phyloP scores from a whole-genome alignment of 2,888 invertebrate genomes.

The Meteorus cinctellus region DNA sequence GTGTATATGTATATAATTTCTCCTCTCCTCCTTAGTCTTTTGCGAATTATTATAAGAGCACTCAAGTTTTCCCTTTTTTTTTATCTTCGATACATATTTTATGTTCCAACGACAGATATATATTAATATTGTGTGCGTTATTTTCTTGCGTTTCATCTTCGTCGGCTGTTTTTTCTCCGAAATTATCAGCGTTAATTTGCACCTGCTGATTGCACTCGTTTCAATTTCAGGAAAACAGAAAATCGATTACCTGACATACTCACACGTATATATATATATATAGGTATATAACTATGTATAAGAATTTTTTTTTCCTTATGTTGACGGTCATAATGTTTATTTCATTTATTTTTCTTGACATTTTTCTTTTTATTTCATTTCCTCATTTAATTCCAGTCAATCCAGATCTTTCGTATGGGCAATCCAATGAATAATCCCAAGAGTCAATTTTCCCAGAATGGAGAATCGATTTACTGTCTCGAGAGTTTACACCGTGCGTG shows the following conservation, averaged over 20 bases:
- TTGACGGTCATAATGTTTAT: slow-evolving; percentile 10
- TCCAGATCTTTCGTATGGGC: slow-evolving; percentile 27
- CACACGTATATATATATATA: neutral
- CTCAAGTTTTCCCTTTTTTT: slow-evolving; percentile 41
- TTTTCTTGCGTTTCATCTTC: neutral
- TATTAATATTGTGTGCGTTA: neutral
- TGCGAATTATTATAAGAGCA: slow-evolving; percentile 6
- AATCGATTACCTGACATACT: slow-evolving; percentile 11
- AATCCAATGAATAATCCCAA: slow-evolving; percentile 30
- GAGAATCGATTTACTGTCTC: slow-evolving; percentile 34
- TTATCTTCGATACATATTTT: neutral
- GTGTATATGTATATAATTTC: slow-evolving; percentile 34
- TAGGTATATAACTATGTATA: neutral
- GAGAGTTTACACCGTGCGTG: slow-evolving; percentile 8
- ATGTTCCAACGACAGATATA: slow-evolving; percentile 10
- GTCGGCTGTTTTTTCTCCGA: slow-evolving; percentile 15
- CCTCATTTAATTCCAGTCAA: slow-evolving; percentile 24
- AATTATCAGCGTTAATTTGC: slow-evolving; percentile 61
- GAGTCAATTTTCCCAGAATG: slow-evolving; percentile 35
- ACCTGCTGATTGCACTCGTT: slow-evolving; percentile 45
- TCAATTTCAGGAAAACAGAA: slow-evolving; percentile 20
- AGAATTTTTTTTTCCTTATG: neutral
- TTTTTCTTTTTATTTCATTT: slow-evolving; percentile 11
- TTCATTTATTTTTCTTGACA: neutral
- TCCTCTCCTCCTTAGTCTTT: neutral